These are phyloP conservation scores for Trididemnum clinides DNA, from an alignment of 23 tunicate genomes.

Conservation along the genomic window DNA sequence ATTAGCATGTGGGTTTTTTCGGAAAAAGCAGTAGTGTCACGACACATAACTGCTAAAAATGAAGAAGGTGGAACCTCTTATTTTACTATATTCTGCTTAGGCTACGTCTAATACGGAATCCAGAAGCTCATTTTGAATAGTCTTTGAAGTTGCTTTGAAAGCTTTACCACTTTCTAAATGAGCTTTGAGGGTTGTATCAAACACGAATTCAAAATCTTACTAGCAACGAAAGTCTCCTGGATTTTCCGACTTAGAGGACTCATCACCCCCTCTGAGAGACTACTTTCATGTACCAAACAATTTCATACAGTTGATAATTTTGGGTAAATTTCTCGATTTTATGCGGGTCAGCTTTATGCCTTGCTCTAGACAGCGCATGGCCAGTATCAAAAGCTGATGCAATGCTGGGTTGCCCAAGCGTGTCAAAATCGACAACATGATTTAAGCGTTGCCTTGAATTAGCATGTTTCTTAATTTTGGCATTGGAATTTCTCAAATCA, in stretches of 20 bases:
- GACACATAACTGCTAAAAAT: background rate
- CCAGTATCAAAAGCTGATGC: background rate
- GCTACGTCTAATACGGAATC: background rate
- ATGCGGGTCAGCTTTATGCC: background rate
- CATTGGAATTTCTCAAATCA: background rate
- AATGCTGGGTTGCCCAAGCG: background rate
- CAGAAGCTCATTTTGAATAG: background rate
- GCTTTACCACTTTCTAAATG: background rate
- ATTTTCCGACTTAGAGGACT: background rate
- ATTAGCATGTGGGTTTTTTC: background rate
- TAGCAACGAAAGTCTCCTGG: conserved; percentile 2
- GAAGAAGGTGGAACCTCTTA: background rate
- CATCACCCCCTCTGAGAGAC: conserved; percentile 17
- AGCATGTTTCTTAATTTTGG: background rate
- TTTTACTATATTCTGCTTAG: background rate
- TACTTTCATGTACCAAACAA: background rate
- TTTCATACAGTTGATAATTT: conserved; percentile 1
- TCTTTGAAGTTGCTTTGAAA: background rate
- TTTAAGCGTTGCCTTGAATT: conserved; percentile 5
- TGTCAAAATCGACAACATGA: background rate
- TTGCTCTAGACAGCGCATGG: background rate
- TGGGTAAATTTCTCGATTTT: too few species aligned
- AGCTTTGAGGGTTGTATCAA: background rate
- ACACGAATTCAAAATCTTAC: background rate
- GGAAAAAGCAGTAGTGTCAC: conserved; percentile 22